Base-by-base conservation (phyloP, 2,888 invertebrate genomes). In the Stictocephala bisonia region DNA sequence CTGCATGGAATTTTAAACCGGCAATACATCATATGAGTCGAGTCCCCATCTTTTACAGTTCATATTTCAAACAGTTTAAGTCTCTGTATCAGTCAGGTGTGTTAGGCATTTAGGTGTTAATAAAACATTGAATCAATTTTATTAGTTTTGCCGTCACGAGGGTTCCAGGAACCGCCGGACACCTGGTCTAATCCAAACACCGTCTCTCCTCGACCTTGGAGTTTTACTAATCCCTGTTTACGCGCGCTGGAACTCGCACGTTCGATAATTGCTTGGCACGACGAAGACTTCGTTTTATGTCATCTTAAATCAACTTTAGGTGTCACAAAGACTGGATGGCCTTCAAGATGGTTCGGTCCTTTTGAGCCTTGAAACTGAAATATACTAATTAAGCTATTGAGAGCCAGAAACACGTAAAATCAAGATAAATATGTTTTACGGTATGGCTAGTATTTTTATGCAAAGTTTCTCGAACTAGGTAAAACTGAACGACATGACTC, bases 171-270 rank as follows among this genome's bases (percentile, higher is more conserved):
- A 56, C 27, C 29, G 3, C 3, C 56, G 56, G 20, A 56, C 56
- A 56, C 56, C 56, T 56, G 56, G 56, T 4, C 22, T 35, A 60
- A 60, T 60, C 60, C 60, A 60, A 60, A 60, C 60, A 60, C 22
- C n/a, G 53, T 6, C 56, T 56, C 29, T 29, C 56, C n/a, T 56
- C 56, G 31, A 4, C 60, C n/a, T 35, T 35, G 60, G 40, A 60
- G 40, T 60, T 35, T 3, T 11, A 15, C 18, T 56, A 60, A 60
- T 60, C 60, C 18, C 20, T 60, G 40, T 60, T 60, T 60, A 60
- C 31, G 56, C 26, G 29, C 40, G 60, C 60, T 35, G 40, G 40
- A 60, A 31, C 35, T 20, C 22, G 7, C 35, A 31, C 27, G 24
- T 40, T 60, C 60, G 22, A 35, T 60, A 35, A 60, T 35, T 60